Evolutionary conservation across 1,140 invertebrate genomes (phyloP).

Genomic region (Drosophila dunni): DNA sequence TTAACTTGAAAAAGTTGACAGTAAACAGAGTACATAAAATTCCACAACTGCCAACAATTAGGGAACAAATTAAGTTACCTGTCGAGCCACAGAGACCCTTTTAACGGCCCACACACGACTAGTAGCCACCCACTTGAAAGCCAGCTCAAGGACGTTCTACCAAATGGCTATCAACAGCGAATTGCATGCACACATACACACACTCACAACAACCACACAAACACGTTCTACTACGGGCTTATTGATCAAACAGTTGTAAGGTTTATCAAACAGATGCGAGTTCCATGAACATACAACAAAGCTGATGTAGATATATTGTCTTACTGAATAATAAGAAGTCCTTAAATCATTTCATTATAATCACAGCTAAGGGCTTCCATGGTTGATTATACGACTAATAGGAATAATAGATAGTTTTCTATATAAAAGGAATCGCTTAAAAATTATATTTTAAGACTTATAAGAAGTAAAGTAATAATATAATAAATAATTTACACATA

Average conservation of each 20-base stretch:
- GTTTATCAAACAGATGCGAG: constrained; percentile 33
- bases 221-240: constrained; percentile 4
- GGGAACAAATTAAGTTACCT: constrained; percentile 68
- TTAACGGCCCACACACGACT: constrained; percentile 22
- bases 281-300: background rate
- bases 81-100: constrained; percentile 36
- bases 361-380: too few relatives aligned
- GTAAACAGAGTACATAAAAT: constrained; percentile 14
- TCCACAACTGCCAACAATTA: constrained; percentile 66
- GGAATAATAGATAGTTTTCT: too few relatives aligned
- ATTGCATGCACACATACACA: constrained; percentile 17
- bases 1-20: background rate
- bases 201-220: background rate
- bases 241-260: constrained; percentile 52
- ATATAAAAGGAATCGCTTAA: too few relatives aligned
- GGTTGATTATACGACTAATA: too few relatives aligned
- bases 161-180: constrained; percentile 30
- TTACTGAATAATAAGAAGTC: too few relatives aligned
- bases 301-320: too few relatives aligned
- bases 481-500: too few relatives aligned
- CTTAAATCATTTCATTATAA: too few relatives aligned
- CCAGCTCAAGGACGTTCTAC: constrained; percentile 37
- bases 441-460: too few relatives aligned
- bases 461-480: too few relatives aligned
- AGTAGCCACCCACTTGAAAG: constrained; percentile 29